Conservation (phyloP, 2,113 vertebrate species). For the Rhinopithecus roxellana region DNA sequence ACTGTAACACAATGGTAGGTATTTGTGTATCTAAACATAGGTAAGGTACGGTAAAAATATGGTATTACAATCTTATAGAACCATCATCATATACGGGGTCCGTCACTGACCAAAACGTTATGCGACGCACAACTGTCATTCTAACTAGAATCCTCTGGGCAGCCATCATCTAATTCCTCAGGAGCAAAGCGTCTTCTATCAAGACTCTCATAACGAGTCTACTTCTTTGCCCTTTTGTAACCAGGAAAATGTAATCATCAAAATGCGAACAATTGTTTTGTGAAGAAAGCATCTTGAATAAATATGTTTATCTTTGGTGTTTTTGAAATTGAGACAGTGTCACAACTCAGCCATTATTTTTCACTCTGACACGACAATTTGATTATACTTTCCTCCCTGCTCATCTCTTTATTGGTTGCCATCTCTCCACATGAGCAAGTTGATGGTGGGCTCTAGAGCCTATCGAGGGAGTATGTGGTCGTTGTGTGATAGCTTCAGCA, state of each 20-base stretch:
- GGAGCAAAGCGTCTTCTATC: not conserved
- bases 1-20: not conserved
- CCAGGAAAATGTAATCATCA: not conserved
- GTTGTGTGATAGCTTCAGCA: not conserved
- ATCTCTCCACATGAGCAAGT: fast-evolving
- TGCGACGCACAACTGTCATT: not conserved
- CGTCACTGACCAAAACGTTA: not conserved
- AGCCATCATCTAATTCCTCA: not conserved
- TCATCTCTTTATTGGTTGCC: not conserved
- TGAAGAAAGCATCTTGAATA: not conserved
- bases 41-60: not conserved
- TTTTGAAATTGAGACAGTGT: not conserved
- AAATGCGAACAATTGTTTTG: not conserved
- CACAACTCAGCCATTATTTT: fast-evolving
- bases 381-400: fast-evolving
- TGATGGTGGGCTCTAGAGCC: fast-evolving
- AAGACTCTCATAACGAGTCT: not conserved
- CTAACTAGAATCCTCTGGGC: not conserved
- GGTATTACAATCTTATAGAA: not conserved
- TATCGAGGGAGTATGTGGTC: not conserved
- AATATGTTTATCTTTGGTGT: not conserved
- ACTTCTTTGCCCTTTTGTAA: not conserved
- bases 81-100: no score
- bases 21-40: not conserved
- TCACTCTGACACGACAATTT: fast-evolving